These are phyloP conservation scores for Drosophila vallismaia DNA, from an alignment of 2,888 invertebrate species.

Conservation along the genomic window DNA sequence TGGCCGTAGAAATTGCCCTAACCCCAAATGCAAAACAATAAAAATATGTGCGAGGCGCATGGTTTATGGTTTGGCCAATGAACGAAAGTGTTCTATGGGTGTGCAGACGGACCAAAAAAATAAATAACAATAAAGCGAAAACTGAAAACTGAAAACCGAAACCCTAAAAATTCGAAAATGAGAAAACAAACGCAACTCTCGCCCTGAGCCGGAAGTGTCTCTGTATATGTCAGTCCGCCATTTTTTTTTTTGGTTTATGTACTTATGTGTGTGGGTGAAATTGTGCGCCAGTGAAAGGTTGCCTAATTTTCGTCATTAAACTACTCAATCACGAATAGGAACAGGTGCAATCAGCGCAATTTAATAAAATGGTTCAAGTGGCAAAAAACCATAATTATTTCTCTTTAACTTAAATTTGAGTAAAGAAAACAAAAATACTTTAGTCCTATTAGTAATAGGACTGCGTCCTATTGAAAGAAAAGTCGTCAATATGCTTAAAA, in stretches of 20 bases:
- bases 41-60: conserved; percentile 34
- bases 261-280: conserved; percentile 59
- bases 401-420: too few relatives aligned
- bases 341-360: conserved; percentile 15
- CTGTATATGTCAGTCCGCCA: conserved; percentile 1
- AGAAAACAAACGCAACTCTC: conserved; percentile 34
- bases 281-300: conserved; percentile 67
- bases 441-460: too few relatives aligned
- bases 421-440: too few relatives aligned
- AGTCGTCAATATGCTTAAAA: too few relatives aligned
- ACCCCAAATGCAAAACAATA: conserved; percentile 61
- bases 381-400: neutral
- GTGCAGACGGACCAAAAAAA: conserved; percentile 20
- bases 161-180: conserved; percentile 12
- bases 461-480: too few relatives aligned
- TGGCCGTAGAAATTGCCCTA: conserved; percentile 63
- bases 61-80: conserved; percentile 19
- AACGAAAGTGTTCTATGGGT: conserved; percentile 65
- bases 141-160: neutral
- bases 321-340: conserved; percentile 27
- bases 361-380: neutral
- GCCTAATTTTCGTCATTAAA: conserved; percentile 59
- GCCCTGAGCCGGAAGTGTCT: conserved; percentile 35
- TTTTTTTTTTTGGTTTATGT: neutral
- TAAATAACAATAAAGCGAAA: conserved; percentile 1